Base-by-base conservation (phyloP, 2,888 invertebrate genomes). In the Aspidiotus rigidus region DNA sequence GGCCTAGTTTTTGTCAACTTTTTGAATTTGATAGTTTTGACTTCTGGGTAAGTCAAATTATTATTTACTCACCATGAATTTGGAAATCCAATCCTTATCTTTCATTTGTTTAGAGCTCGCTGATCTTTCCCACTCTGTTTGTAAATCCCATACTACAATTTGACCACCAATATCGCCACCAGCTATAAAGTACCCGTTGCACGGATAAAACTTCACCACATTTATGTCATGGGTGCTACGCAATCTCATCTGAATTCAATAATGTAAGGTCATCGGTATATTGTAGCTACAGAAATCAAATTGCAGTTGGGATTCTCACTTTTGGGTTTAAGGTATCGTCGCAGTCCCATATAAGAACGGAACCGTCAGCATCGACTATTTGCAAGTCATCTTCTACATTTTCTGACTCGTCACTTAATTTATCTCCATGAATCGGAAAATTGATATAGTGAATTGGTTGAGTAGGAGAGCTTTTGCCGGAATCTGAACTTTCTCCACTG, bases 301-400 rank as follows among this genome's bases (percentile, higher is more conserved):
- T 49, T 6, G n/a, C 49, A 11, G n/a, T 49, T 6, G 3, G 49
- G 2, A 55, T 39, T 3, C 69, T 62, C 69, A 74, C 74, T 72
- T 74, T 70, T 41, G 74, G 74, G 56, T 63, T 70, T 9, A 74
- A 53, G 42, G 73, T 73, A 61, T 74, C 72, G n/a, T 70, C 71
- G 69, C 73, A 71, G 57, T 73, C 72, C 74, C 74, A 74, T 39
- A 74, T 73, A 1, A 74, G 71, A 40, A 74, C 72, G 41, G 71
- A 72, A 69, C 74, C 71, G 53, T 88, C 89, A 0, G 72, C 67
- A 44, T 71, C 71, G 5, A 71, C 59, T 61, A 69, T 69, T 41
- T 64, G 73, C 16, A 71, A 53, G n/a, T 69, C 71, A 42, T 72
- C 72, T 39, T 70, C 71, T n/a, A 71, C 56, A 17, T 69, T 71